These are phyloP conservation scores for Nowickia ferox DNA, from an alignment of 2,888 invertebrate species.

Conservation along the genomic window DNA sequence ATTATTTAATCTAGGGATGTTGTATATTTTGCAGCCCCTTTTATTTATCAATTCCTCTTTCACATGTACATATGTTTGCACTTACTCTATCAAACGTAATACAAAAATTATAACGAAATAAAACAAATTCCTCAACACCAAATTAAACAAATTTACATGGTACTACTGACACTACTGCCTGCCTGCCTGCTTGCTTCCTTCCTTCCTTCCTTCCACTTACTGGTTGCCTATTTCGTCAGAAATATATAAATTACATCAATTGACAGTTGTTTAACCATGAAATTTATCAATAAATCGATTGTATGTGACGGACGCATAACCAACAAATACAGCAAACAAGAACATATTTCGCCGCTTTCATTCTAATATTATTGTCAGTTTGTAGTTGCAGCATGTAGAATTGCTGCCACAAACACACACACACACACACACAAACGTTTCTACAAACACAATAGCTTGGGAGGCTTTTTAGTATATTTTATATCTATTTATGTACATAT, in stretches of 20 bases:
- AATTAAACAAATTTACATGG: constrained; percentile 22
- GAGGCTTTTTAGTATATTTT: constrained; percentile 24
- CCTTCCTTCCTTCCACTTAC: neutral
- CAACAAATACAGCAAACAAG: neutral
- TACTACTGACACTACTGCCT: neutral
- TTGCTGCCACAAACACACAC: neutral
- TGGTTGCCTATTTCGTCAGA: neutral
- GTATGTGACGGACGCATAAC: constrained; percentile 48
- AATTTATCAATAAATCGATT: constrained; percentile 68
- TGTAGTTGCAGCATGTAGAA: neutral
- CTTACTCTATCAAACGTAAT: neutral
- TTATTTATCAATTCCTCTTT: neutral
- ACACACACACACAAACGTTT: neutral
- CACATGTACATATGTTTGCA: neutral
- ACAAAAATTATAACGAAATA: neutral
- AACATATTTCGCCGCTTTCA: neutral
- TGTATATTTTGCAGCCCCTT: too few relatives aligned
- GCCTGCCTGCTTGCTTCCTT: neutral
- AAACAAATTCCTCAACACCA: constrained; percentile 22
- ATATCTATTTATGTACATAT: too few relatives aligned
- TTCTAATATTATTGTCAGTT: neutral
- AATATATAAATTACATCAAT: constrained; percentile 14
- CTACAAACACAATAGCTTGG: neutral
- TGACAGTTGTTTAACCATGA: constrained; percentile 59
- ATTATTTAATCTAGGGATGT: too few relatives aligned